Evolutionary conservation across 2,888 invertebrate genomes (phyloP).

Genomic region (Mycogona germanica): DNA sequence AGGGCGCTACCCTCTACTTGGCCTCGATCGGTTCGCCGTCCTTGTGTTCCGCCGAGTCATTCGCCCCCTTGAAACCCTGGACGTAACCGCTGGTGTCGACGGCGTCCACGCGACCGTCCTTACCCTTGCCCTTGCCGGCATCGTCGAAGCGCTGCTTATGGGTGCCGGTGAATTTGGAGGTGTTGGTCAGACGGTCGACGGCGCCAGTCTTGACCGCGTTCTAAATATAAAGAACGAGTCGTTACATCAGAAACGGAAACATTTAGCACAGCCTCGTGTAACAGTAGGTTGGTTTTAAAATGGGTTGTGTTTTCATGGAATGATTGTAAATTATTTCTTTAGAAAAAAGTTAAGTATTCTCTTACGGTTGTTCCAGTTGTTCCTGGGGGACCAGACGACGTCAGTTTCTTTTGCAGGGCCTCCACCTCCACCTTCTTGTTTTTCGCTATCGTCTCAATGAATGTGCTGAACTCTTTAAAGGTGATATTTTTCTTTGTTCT

Average conservation of each 20-base stretch:
- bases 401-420: slow-evolving; percentile 67
- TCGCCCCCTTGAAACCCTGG: slow-evolving; percentile 69
- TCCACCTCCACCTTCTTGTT: slow-evolving; percentile 65
- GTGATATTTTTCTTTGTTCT: slow-evolving; percentile 39
- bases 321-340: not conserved
- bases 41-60: too few relatives aligned
- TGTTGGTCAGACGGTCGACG: slow-evolving; percentile 67
- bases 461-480: slow-evolving; percentile 66
- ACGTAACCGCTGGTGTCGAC: slow-evolving; percentile 67
- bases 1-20: too few relatives aligned
- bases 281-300: too few relatives aligned
- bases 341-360: not conserved
- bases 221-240: too few relatives aligned
- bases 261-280: too few relatives aligned
- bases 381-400: slow-evolving; percentile 67
- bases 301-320: too few relatives aligned
- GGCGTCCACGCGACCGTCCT: slow-evolving; percentile 64
- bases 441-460: slow-evolving; percentile 71
- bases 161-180: slow-evolving; percentile 77
- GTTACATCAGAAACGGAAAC: too few relatives aligned
- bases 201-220: slow-evolving; percentile 33
- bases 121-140: slow-evolving; percentile 71
- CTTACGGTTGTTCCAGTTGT: slow-evolving; percentile 26
- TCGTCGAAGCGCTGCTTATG: slow-evolving; percentile 78
- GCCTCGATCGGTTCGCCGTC: too few relatives aligned